These are phyloP conservation scores for Calliphora vomitoria DNA, from an alignment of 2,888 invertebrate genomes.

Conservation along the genomic window DNA sequence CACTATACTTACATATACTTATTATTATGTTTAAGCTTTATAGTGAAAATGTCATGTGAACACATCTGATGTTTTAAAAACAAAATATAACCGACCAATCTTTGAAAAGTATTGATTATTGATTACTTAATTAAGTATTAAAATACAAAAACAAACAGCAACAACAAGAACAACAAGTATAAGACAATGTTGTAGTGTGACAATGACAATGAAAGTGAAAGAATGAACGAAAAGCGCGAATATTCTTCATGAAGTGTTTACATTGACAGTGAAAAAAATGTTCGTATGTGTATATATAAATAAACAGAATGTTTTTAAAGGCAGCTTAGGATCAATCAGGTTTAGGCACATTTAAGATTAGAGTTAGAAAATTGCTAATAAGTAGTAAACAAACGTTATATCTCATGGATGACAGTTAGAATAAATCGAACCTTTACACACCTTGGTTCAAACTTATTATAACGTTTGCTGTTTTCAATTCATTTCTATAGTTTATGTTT, in stretches of 20 bases:
- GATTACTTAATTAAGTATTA: conserved; percentile 69
- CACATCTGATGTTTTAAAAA: conserved; percentile 42
- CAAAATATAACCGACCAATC: conserved; percentile 35
- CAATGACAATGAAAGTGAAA: conserved; percentile 60
- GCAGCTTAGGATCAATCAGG: too few relatives aligned
- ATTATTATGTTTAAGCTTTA: conserved; percentile 30
- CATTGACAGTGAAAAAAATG: background rate
- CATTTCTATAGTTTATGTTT: too few relatives aligned
- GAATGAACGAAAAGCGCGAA: background rate
- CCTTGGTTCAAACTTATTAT: too few relatives aligned
- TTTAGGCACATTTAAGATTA: too few relatives aligned
- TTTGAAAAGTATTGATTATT: conserved; percentile 59
- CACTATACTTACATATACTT: background rate
- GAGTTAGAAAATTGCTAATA: too few relatives aligned
- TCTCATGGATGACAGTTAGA: too few relatives aligned
- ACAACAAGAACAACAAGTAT: background rate
- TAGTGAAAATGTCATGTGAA: conserved; percentile 20
- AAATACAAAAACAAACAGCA: conserved; percentile 41
- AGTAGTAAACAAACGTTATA: too few relatives aligned
- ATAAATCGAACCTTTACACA: too few relatives aligned
- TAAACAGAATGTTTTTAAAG: too few relatives aligned
- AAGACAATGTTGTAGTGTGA: conserved; percentile 29
- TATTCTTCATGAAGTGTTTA: conserved; percentile 17
- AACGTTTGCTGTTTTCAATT: too few relatives aligned
- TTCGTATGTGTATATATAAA: too few relatives aligned